Evolutionary conservation across 2,113 vertebrate genomes (phyloP).

Genomic region (Strigops habroptila): DNA sequence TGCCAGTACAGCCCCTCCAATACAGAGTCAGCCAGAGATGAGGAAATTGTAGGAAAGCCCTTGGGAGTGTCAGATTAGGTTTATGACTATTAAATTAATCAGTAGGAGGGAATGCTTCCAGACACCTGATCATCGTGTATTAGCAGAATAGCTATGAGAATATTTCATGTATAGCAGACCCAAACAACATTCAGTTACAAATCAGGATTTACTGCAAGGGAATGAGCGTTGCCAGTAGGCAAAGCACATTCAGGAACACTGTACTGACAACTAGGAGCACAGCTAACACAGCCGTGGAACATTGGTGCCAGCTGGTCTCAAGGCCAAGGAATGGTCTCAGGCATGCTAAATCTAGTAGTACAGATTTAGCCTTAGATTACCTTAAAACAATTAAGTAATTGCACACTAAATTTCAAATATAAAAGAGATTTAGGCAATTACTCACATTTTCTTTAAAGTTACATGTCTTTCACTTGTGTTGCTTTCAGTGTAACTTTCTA

Average conservation of each 20-base stretch:
- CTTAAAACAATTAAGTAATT: background rate
- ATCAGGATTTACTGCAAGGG: background rate
- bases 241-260: background rate
- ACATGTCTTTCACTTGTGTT: background rate
- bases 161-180: background rate
- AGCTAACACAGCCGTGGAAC: background rate
- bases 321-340: background rate
- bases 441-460: background rate
- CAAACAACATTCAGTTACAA: background rate
- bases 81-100: background rate
- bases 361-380: background rate
- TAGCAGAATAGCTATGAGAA: background rate
- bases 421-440: background rate
- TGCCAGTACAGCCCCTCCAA: background rate
- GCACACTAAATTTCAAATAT: background rate
- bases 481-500: background rate
- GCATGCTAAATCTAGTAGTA: background rate
- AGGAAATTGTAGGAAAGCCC: background rate
- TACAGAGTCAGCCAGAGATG: accelerated
- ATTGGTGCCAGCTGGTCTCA: background rate
- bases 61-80: background rate
- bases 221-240: background rate
- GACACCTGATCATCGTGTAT: background rate
- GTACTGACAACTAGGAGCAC: background rate
- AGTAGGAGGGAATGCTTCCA: background rate